A percentile compares a stretch with the other conserved stretches of the same genome.
Evolutionary conservation across 1,140 invertebrate species (phyloP).

Genomic region (Halesus radiatus): DNA sequence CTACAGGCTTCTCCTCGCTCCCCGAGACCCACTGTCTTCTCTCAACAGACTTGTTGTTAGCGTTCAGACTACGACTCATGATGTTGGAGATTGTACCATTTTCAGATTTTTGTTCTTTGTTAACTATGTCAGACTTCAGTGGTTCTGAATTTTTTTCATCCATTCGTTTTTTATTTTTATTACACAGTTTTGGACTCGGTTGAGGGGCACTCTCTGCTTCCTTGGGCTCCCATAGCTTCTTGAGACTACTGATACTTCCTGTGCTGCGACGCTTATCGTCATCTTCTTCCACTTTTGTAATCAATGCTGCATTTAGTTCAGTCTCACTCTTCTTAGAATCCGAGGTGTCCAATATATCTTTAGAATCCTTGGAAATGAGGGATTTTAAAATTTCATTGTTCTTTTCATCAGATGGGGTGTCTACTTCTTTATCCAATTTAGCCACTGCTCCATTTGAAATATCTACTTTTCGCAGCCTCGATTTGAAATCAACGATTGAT

Average conservation of each 20-base stretch:
- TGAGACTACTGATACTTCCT: conserved; percentile 92
- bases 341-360: conserved; percentile 62
- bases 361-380: background rate
- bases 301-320: conserved; percentile 68
- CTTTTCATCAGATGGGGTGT: conserved; percentile 65
- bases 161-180: conserved; percentile 62
- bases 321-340: conserved; percentile 70
- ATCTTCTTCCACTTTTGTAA: conserved; percentile 71
- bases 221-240: conserved; percentile 91
- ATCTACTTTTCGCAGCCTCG: conserved; percentile 86
- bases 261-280: conserved; percentile 92
- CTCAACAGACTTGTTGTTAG: conserved; percentile 66
- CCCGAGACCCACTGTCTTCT: conserved; percentile 72
- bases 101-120: conserved; percentile 57
- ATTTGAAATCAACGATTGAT: conserved; percentile 87
- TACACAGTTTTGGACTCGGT: conserved; percentile 75
- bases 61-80: conserved; percentile 64
- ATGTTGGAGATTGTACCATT: conserved; percentile 56
- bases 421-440: conserved; percentile 64
- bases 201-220: conserved; percentile 69
- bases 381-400: conserved; percentile 56
- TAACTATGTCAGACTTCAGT: conserved; percentile 32
- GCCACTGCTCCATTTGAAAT: conserved; percentile 65
- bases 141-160: conserved; percentile 60
- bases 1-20: conserved; percentile 77